Base-by-base conservation (phyloP, 2,113 vertebrate genomes). In the Bos javanicus region DNA sequence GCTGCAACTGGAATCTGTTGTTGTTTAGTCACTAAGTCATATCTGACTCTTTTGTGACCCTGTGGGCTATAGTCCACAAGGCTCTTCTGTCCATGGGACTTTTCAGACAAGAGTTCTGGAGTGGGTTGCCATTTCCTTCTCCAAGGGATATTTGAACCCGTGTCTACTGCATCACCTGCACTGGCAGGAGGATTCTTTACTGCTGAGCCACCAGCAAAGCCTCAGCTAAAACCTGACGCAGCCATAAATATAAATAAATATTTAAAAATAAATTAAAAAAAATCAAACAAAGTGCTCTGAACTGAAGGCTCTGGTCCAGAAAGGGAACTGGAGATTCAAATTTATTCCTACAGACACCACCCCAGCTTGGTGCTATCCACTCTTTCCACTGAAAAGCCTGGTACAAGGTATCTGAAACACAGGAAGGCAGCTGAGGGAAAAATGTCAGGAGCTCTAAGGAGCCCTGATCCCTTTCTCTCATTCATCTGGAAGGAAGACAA, bases 301-400 rank as follows among this genome's bases (percentile, higher is more conserved):
- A 21, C 43, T 52, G 39, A 85, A 2, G 14, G 9, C 57, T 15
- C n/a, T 33, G 56, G 56, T 80, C 56, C 36, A 39, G 52, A 83
- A 76, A 62, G 56, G 46, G n/a, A 54, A 4, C 36, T 1, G 4
- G 25, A 33, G n/a, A 21, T 1, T 84, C 23, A 0, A 2, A 11
- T 62, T 54, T 71, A 2, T 43, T 56, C 78, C 52, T 48, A 14
- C n/a, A 78, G 56, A 74, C 23, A 8, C 8, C 2, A 33, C 3
- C 33, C 64, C 90, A 26, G 39, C 15, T 59, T 16, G 9, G 43
- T 52, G 2, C 39, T 64, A 1, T 39, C 19, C 54, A 14, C 39
- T 39, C 67, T 60, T 26, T n/a, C 74, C 36, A 6, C 13, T 13
- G 33, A 54, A 25, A 81, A 43, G 82, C 25, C 36, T 30, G 2